Evolutionary conservation across 2,888 invertebrate genomes (phyloP).

Genomic region (Aplocera efformata): DNA sequence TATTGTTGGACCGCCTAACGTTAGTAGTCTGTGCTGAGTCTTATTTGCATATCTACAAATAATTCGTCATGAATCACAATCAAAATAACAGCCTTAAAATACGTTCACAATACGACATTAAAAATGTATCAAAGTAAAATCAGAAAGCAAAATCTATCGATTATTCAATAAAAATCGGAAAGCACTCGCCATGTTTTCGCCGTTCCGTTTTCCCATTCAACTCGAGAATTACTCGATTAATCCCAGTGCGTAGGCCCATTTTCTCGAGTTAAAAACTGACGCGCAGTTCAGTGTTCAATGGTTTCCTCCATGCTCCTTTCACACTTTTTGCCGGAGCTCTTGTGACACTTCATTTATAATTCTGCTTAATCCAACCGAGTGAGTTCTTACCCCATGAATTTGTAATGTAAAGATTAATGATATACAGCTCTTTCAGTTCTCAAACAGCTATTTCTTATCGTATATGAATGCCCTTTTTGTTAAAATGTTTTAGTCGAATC

Average conservation of each 20-base stretch:
- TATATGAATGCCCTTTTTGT: constrained; percentile 41
- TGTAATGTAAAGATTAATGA: constrained; percentile 78
- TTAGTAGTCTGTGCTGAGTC: too few relatives aligned
- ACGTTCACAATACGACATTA: too few relatives aligned
- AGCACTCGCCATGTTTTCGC: constrained; percentile 31
- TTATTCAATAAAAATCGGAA: constrained; percentile 38
- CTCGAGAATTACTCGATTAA: constrained; percentile 53
- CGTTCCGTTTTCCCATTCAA: constrained; percentile 40
- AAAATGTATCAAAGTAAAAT: constrained; percentile 7
- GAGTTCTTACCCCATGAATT: constrained; percentile 77
- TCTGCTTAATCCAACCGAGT: constrained; percentile 75
- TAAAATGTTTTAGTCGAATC: constrained; percentile 10
- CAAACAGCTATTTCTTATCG: constrained; percentile 52
- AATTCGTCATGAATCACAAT: too few relatives aligned
- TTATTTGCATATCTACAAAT: too few relatives aligned
- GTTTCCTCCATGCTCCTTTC: constrained; percentile 48
- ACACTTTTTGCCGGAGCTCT: constrained; percentile 65
- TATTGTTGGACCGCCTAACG: too few relatives aligned
- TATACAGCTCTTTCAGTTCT: constrained; percentile 50
- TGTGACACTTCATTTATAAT: constrained; percentile 78
- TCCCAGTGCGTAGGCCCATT: constrained; percentile 49
- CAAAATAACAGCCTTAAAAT: too few relatives aligned
- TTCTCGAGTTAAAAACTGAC: constrained; percentile 63
- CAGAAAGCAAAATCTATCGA: constrained; percentile 25
- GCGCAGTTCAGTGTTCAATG: constrained; percentile 50